Evolutionary conservation across 1,140 invertebrate genomes (phyloP).

Genomic region (Marisa cornuarietis): DNA sequence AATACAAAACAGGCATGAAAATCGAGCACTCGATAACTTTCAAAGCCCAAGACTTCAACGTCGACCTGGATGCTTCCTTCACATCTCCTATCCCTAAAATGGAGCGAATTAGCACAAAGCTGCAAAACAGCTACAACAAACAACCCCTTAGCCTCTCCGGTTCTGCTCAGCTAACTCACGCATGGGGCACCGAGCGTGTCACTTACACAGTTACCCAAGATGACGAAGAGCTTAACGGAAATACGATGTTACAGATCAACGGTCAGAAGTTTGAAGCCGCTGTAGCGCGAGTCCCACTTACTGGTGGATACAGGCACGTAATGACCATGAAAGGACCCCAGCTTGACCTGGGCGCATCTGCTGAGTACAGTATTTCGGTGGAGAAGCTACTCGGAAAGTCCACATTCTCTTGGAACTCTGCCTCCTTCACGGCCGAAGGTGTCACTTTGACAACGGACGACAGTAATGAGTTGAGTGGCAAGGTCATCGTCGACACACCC

Average conservation of each 20-base stretch:
- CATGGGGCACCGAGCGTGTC: not conserved
- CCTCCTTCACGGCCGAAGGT: not conserved
- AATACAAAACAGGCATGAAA: slow-evolving; percentile 9
- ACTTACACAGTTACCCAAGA: slow-evolving; percentile 4
- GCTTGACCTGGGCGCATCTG: not conserved
- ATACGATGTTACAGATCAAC: not conserved
- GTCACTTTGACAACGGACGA: not conserved
- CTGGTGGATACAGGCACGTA: slow-evolving; percentile 1
- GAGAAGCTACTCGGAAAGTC: not conserved
- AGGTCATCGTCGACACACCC: not conserved
- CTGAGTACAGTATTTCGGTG: not conserved
- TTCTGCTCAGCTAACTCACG: not conserved
- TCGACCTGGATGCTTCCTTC: slow-evolving; percentile 1
- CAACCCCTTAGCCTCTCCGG: too few relatives aligned
- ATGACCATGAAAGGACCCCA: not conserved
- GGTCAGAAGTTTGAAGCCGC: not conserved
- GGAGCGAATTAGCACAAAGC: not conserved
- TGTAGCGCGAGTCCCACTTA: not conserved
- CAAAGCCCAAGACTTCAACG: not conserved
- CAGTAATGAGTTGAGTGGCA: not conserved
- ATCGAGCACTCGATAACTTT: slow-evolving; percentile 5
- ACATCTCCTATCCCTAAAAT: not conserved
- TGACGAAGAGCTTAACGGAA: not conserved
- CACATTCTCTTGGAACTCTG: not conserved
- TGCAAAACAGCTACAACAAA: not conserved